Evolutionary conservation across 2,113 vertebrate genomes (phyloP).

Genomic region (Enhydra lutris): DNA sequence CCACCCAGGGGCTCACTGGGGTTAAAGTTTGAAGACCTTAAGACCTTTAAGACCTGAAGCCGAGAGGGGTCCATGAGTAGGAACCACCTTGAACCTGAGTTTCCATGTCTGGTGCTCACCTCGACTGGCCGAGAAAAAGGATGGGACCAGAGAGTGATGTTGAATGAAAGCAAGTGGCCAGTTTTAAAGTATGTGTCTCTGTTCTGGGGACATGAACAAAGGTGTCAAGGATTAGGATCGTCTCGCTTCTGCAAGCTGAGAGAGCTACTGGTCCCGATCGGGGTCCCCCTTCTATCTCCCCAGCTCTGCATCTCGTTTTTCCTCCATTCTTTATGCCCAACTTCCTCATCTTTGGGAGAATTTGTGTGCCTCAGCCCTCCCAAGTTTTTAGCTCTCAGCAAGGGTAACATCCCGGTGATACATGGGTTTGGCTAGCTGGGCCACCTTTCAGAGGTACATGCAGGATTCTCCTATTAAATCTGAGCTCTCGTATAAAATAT

Average conservation of each 20-base stretch:
- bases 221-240: not conserved
- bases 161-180: not conserved
- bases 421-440: not conserved
- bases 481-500: not conserved
- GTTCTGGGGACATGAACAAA: not conserved
- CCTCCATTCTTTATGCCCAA: not conserved
- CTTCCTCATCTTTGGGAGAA: not conserved
- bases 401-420: not conserved
- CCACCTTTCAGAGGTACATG: not conserved
- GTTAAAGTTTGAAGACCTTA: not conserved
- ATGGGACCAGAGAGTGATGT: too few relatives aligned
- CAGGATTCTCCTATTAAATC: not conserved
- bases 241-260: not conserved
- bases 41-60: not conserved
- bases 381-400: not conserved
- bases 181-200: not conserved
- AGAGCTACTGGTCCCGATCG: rapidly evolving
- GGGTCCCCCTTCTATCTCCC: not conserved
- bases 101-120: not conserved
- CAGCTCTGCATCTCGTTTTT: not conserved
- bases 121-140: not conserved
- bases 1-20: not conserved
- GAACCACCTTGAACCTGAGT: not conserved
- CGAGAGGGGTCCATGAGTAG: not conserved
- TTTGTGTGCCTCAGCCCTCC: not conserved